phyloP scores from a whole-genome alignment of 2,888 invertebrate genomes.

The Sphecodes monilicornis region DNA sequence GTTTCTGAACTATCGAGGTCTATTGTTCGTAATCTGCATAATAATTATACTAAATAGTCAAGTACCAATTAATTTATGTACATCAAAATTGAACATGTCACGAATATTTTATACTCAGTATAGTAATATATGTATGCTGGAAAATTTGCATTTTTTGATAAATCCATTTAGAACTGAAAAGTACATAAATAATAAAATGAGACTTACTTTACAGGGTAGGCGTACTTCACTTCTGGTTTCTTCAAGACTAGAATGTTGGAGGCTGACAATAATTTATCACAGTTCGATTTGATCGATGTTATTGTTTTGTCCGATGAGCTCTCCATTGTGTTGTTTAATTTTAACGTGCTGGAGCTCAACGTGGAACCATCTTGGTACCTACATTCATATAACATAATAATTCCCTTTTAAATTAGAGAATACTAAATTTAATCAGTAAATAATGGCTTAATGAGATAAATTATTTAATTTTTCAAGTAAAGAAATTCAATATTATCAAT shows the following conservation, averaged over 20 bases:
- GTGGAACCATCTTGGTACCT: constrained; percentile 76
- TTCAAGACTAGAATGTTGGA: constrained; percentile 73
- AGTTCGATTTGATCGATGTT: constrained; percentile 73
- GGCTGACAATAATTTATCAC: constrained; percentile 73
- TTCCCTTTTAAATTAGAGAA: background rate
- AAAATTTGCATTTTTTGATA: too few species aligned
- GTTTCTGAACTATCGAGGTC: constrained; percentile 75
- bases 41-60: background rate
- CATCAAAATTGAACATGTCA: background rate
- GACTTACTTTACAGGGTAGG: constrained; percentile 82
- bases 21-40: constrained; percentile 78
- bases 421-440: too few species aligned
- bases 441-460: too few species aligned
- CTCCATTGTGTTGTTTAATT: constrained; percentile 73
- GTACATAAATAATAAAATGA: background rate
- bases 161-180: background rate
- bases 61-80: background rate
- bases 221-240: constrained; percentile 82
- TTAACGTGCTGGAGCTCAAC: constrained; percentile 74
- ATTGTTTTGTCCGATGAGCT: constrained; percentile 75
- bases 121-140: background rate
- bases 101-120: background rate
- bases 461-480: background rate
- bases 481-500: background rate
- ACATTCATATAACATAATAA: constrained; percentile 9